Evolutionary conservation across 1,140 invertebrate genomes (phyloP).

Genomic region (Heliconius eleuchia): DNA sequence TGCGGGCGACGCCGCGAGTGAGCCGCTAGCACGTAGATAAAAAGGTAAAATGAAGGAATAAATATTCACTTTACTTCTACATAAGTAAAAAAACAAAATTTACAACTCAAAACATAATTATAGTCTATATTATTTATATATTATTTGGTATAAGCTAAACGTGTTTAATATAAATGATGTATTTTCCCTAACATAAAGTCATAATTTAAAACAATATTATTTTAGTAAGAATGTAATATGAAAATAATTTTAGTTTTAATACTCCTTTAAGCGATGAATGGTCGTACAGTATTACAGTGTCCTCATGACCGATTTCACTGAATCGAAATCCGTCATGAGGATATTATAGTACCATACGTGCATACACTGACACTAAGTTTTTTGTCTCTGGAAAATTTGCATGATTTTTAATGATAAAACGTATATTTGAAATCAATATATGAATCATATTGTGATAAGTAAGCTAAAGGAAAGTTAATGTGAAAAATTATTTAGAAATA

Average conservation of each 20-base stretch:
- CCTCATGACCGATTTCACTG: not conserved
- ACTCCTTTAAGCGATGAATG: not conserved
- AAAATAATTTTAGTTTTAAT: not conserved
- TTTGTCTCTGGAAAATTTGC: not conserved
- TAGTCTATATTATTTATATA: too few species aligned
- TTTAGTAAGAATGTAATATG: not conserved
- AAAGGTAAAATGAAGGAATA: too few species aligned
- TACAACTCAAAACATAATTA: too few species aligned
- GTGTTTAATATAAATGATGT: too few species aligned
- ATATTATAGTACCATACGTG: not conserved
- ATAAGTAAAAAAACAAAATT: too few species aligned
- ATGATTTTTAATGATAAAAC: not conserved
- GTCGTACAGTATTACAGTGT: not conserved
- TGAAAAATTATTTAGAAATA: not conserved
- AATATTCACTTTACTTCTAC: too few species aligned
- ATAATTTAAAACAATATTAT: too few species aligned
- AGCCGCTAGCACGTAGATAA: too few species aligned
- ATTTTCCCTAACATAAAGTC: too few species aligned
- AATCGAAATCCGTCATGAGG: conserved; percentile 11
- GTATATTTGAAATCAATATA: not conserved
- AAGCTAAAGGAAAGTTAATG: not conserved
- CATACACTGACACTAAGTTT: not conserved
- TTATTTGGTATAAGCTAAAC: too few species aligned
- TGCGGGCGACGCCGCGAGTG: too few species aligned
- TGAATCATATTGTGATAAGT: not conserved